Base-by-base conservation (phyloP, 2,888 invertebrate genomes). In the Scotopteryx bipunctaria region DNA sequence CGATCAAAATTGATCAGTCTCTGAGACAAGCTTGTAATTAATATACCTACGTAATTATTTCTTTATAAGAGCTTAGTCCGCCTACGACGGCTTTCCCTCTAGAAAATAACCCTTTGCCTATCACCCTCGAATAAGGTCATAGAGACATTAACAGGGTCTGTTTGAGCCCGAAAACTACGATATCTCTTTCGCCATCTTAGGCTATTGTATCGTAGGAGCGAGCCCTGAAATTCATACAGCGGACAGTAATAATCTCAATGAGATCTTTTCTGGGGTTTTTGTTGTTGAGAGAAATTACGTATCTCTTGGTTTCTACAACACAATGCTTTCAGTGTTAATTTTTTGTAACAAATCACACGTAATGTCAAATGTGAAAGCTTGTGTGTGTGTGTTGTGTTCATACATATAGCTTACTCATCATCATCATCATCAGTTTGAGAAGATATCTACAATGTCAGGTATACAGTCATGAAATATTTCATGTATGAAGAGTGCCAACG, bases 61-160 rank as follows among this genome's bases (percentile, higher is more conserved):
- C 29, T 37, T 16, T 45, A 15, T 23, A 11, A 37, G 11, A 15
- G 45, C 23, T 29, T 25, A 32, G 16, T 6, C 11, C 11, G 11
- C 13, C 13, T 5, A 25, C 11, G 11, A 13, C 4, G 9, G n/a
- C 9, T 35, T 19, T 41, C 15, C 15, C 21, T 29, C 36, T 31
- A 25, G 37, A 37, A 41, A 36, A 36, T 35, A 45, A 60, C 62
- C 60, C 55, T 59, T 59, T 27, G 44, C 53, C 45, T 43, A 56
- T 55, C 57, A 58, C 57, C 55, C 56, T 65, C 59, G 58, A 62
- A 62, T 62, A 63, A 54, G 62, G 60, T 64, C 55, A 57, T 53
- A 61, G 55, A 56, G 57, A 51, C 59, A 51, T 56, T 52, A 46
- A 43, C 44, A 29, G 57, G 58, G 60, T 60, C 45, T 19, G 45